phyloP scores from a whole-genome alignment of 1,140 invertebrate species.

The Aphelinus atriplicis region DNA sequence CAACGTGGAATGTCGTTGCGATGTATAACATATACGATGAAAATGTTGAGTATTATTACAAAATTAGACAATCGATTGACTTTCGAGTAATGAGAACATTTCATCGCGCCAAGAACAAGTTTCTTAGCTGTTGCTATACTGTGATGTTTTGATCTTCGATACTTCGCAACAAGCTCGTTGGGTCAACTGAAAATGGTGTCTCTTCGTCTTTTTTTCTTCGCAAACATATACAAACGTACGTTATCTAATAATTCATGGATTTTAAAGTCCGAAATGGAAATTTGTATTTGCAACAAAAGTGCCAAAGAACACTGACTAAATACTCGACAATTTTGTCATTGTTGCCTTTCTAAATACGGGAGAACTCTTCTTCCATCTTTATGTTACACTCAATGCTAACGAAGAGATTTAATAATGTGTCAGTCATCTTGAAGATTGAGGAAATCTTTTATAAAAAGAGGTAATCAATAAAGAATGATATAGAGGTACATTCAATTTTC shows the following conservation, averaged over 20 bases:
- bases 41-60: slow-evolving; percentile 53
- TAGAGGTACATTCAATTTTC: neutral
- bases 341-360: slow-evolving; percentile 32
- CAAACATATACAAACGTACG: slow-evolving; percentile 8
- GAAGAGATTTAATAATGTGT: neutral
- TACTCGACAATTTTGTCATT: slow-evolving; percentile 39
- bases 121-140: slow-evolving; percentile 35
- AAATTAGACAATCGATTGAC: slow-evolving; percentile 52
- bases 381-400: slow-evolving; percentile 21
- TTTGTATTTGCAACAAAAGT: slow-evolving; percentile 41
- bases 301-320: slow-evolving; percentile 44
- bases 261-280: slow-evolving; percentile 27
- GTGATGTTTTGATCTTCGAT: slow-evolving; percentile 39
- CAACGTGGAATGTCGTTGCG: slow-evolving; percentile 46
- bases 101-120: slow-evolving; percentile 36
- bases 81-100: slow-evolving; percentile 49
- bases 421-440: neutral
- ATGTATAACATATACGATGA: slow-evolving; percentile 33
- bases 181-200: slow-evolving; percentile 5
- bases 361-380: slow-evolving; percentile 31
- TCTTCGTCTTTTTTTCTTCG: slow-evolving; percentile 27
- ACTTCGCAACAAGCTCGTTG: slow-evolving; percentile 24
- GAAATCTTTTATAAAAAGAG: slow-evolving; percentile 9
- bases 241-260: slow-evolving; percentile 30
- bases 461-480: neutral